Evolutionary conservation across 35 echinoderm and acorn worm species (phyloP).

Genomic region (Diadema setosum): DNA sequence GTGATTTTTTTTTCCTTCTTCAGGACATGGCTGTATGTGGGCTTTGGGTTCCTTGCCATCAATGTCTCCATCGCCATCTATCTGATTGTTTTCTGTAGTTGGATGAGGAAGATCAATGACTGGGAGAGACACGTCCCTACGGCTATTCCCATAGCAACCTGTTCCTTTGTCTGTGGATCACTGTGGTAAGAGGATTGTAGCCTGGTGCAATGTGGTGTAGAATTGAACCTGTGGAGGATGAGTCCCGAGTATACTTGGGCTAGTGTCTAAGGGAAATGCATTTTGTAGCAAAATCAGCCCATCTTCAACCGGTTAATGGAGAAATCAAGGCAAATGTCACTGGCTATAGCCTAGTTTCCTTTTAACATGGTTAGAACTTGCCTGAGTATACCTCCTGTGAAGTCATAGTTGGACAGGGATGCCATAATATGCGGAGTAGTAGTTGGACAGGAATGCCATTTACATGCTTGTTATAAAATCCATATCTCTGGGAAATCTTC

Average conservation of each 20-base stretch:
- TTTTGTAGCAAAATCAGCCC: too few relatives aligned
- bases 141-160: constrained; percentile 89
- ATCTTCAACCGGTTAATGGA: background rate
- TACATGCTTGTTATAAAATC: too few relatives aligned
- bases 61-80: constrained; percentile 80
- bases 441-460: too few relatives aligned
- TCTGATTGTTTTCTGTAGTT: constrained; percentile 77
- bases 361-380: background rate
- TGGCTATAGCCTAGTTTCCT: background rate
- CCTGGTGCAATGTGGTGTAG: background rate
- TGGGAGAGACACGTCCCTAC: constrained; percentile 87
- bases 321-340: background rate
- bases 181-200: constrained; percentile 81
- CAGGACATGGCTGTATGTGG: constrained; percentile 82
- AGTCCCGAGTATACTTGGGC: too few relatives aligned
- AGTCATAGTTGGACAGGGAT: too few relatives aligned
- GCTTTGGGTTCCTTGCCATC: constrained; percentile 53
- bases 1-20: background rate
- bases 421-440: too few relatives aligned
- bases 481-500: too few relatives aligned
- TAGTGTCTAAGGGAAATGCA: too few relatives aligned
- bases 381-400: too few relatives aligned
- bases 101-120: constrained; percentile 86
- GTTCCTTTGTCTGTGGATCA: constrained; percentile 70
- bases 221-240: background rate